Evolutionary conservation across 2,113 vertebrate genomes (phyloP).

Genomic region (Corapipo altera): DNA sequence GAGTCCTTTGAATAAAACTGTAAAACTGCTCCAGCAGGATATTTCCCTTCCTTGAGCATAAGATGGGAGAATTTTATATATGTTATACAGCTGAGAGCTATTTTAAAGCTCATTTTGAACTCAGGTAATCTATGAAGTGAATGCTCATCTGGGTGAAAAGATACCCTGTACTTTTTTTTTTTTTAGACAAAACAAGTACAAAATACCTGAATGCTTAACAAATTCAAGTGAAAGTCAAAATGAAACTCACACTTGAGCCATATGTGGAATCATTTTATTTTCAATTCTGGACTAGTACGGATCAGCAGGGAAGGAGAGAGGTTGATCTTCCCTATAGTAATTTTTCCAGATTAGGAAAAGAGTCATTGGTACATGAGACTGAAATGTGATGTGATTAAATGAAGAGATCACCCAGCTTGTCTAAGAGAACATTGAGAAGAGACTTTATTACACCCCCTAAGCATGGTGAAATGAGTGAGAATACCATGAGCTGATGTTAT

Average conservation of each 20-base stretch:
- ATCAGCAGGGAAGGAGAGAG: background rate
- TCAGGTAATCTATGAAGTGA: background rate
- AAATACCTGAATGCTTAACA: background rate
- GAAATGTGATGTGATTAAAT: background rate
- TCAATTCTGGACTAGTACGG: background rate
- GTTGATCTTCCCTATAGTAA: background rate
- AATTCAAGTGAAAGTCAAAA: background rate
- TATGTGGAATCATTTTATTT: background rate
- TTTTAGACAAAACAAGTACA: background rate
- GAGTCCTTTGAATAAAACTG: conserved; percentile 55
- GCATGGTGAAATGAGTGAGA: background rate
- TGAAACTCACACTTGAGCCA: background rate
- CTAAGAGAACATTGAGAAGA: background rate
- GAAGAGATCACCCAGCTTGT: background rate
- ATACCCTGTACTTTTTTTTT: background rate
- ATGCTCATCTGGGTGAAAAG: background rate
- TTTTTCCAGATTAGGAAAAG: background rate
- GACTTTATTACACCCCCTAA: background rate
- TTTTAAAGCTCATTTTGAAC: conserved; percentile 13
- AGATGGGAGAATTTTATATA: background rate
- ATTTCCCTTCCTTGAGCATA: background rate
- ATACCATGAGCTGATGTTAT: background rate
- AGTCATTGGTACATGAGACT: background rate
- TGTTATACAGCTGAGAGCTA: background rate
- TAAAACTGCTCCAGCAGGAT: background rate